Percentiles rank a stretch among this genome's conserved stretches.
Conservation (phyloP, 2,113 vertebrate species). For the Xenopus tropicalis region DNA sequence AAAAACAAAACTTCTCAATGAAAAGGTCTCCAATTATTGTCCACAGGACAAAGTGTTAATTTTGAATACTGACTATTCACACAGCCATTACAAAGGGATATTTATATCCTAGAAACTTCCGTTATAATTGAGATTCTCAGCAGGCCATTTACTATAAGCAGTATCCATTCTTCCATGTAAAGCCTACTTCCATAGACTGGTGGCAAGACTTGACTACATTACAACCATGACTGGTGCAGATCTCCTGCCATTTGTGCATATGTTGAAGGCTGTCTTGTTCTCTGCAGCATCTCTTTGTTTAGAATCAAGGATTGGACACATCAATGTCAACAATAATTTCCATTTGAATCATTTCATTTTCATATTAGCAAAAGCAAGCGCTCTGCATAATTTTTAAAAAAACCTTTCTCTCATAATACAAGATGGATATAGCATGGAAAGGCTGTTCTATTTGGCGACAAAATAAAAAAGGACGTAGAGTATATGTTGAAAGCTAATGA, state of each 20-base stretch:
- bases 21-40: too few relatives aligned
- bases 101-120: slow-evolving; percentile 7
- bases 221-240: slow-evolving; percentile 15
- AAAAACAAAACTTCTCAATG: too few relatives aligned
- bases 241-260: slow-evolving; percentile 42
- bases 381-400: background rate
- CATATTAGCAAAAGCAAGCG: background rate
- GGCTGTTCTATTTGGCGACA: too few relatives aligned
- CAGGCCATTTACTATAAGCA: slow-evolving; percentile 4
- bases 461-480: too few relatives aligned
- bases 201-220: slow-evolving; percentile 28
- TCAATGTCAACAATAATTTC: slow-evolving; percentile 5
- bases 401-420: too few relatives aligned
- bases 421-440: too few relatives aligned
- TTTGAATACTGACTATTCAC: background rate
- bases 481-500: too few relatives aligned
- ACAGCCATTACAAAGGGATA: background rate
- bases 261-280: slow-evolving; percentile 11
- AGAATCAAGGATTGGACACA: background rate
- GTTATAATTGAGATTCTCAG: slow-evolving; percentile 5
- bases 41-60: slow-evolving; percentile 1
- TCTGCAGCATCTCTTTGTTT: slow-evolving; percentile 1
- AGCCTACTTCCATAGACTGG: background rate
- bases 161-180: slow-evolving; percentile 25
- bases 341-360: background rate